Evolutionary conservation across 1,140 invertebrate species (phyloP).

Genomic region (Drosophila azteca): DNA sequence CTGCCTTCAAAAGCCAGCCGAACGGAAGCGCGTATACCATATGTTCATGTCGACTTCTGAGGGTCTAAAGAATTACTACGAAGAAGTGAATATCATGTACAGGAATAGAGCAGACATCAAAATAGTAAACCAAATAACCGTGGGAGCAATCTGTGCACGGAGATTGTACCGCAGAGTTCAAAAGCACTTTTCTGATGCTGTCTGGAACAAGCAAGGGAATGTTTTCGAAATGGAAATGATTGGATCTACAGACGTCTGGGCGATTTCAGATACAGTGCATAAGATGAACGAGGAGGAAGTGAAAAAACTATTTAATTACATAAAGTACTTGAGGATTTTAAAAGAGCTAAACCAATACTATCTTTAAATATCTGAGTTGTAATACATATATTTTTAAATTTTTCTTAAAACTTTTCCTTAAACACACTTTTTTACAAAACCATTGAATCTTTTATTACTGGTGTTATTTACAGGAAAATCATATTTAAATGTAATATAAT

Average conservation of each 20-base stretch:
- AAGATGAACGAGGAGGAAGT: conserved; percentile 4
- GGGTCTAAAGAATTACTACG: conserved; percentile 13
- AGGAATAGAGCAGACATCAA: conserved; percentile 28
- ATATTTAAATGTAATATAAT: no score
- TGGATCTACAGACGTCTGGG: neutral
- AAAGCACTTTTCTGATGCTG: conserved; percentile 14
- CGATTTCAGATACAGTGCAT: neutral
- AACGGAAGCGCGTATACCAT: conserved; percentile 27
- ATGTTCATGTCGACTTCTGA: conserved; percentile 23
- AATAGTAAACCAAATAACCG: conserved; percentile 17
- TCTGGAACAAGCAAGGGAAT: conserved; percentile 51
- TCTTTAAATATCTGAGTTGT: conserved; percentile 16
- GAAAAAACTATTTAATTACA: conserved; percentile 29
- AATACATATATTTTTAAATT: conserved; percentile 1
- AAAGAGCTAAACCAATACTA: conserved; percentile 7
- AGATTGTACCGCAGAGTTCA: conserved; percentile 21
- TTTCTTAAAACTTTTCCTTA: conserved; percentile 13
- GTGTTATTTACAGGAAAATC: no score
- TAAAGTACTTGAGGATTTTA: conserved; percentile 28
- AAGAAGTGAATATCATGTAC: neutral
- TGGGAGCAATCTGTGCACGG: conserved; percentile 22
- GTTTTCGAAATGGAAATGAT: conserved; percentile 31
- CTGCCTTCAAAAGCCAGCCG: conserved; percentile 28
- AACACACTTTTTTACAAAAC: neutral
- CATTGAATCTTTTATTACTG: conserved; percentile 21